These are phyloP conservation scores for Drosophila sechellia DNA, from an alignment of 1,140 invertebrate genomes.

Conservation along the genomic window DNA sequence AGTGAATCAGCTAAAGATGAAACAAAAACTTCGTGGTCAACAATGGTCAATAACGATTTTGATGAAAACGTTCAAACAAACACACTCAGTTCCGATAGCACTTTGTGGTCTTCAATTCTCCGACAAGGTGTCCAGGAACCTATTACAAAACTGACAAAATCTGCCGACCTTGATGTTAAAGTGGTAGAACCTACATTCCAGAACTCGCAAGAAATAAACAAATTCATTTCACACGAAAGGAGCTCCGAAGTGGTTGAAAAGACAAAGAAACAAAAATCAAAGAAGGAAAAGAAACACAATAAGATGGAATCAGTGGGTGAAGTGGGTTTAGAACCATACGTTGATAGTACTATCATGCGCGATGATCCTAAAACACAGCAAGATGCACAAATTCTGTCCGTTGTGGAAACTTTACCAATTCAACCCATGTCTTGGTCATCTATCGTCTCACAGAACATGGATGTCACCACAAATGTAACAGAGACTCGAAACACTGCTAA, in stretches of 20 bases:
- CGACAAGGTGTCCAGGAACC: slow-evolving; percentile 61
- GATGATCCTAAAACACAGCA: not conserved
- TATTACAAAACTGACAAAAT: slow-evolving; percentile 16
- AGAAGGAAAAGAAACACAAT: slow-evolving; percentile 21
- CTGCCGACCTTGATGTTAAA: not conserved
- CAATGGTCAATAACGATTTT: slow-evolving; percentile 39
- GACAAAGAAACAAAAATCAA: slow-evolving; percentile 24
- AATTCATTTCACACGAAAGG: slow-evolving; percentile 27
- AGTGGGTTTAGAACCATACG: not conserved
- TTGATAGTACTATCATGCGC: no score
- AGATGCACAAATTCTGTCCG: not conserved
- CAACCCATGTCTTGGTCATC: slow-evolving; percentile 17
- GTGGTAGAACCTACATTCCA: slow-evolving; percentile 6
- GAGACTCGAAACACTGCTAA: not conserved
- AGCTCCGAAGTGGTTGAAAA: slow-evolving; percentile 33
- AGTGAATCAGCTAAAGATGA: not conserved
- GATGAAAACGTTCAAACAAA: not conserved
- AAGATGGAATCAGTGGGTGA: not conserved
- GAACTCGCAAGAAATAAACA: not conserved
- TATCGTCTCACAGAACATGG: slow-evolving; percentile 4
- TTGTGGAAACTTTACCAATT: not conserved
- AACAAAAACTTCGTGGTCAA: slow-evolving; percentile 30
- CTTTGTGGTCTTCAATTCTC: slow-evolving; percentile 65
- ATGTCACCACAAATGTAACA: not conserved
- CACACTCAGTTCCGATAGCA: not conserved